phyloP scores from a whole-genome alignment of 2,113 vertebrate species.

The Lontra canadensis region DNA sequence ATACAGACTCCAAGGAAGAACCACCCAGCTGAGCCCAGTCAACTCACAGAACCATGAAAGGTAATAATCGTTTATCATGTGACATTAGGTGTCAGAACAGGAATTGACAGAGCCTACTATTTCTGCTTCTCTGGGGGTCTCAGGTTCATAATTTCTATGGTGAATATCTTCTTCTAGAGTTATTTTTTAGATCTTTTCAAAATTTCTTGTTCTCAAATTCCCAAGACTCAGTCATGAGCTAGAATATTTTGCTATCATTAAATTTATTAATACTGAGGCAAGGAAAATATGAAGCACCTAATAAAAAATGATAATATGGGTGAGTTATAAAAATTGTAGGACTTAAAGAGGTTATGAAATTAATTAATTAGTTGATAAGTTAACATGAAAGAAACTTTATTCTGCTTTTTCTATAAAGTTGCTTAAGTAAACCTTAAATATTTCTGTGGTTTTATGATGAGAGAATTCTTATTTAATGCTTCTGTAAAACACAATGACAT shows the following conservation, averaged over 20 bases:
- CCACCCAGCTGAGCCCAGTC: not conserved
- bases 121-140: not conserved
- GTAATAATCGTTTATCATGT: not conserved
- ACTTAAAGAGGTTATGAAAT: not conserved
- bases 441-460: not conserved
- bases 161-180: not conserved
- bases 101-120: not conserved
- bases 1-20: not conserved
- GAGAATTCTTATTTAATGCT: not conserved
- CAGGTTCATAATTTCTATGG: not conserved
- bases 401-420: not conserved
- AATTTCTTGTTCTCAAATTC: not conserved
- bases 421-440: not conserved
- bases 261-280: not conserved
- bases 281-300: conserved; percentile 12
- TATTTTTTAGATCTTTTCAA: not conserved
- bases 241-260: not conserved
- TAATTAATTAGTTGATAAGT: not conserved
- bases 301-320: not conserved
- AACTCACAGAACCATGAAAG: not conserved
- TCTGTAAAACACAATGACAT: not conserved
- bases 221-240: not conserved
- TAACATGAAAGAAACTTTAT: not conserved
- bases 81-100: not conserved
- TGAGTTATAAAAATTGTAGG: not conserved